A percentile compares a stretch with the other conserved stretches of the same genome.
phyloP scores from a whole-genome alignment of 2,888 invertebrate species.

The Hydroisotoma schaefferi region DNA sequence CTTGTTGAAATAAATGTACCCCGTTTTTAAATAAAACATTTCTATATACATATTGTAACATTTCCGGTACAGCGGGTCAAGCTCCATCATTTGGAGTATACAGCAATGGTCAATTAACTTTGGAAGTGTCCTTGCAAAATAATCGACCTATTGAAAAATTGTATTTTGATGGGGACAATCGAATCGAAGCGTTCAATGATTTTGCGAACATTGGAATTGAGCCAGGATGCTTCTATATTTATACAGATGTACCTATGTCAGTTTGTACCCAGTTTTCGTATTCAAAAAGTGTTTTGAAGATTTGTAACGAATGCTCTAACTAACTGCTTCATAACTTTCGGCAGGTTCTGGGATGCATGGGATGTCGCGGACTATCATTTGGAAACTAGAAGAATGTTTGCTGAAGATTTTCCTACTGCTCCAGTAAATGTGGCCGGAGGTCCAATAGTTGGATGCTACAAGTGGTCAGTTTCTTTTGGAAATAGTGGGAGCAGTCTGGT shows the following conservation, averaged over 20 bases:
- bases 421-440: slow-evolving; percentile 8
- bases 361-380: slow-evolving; percentile 54
- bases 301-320: too few species aligned
- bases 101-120: not conserved
- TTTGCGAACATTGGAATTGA: slow-evolving; percentile 23
- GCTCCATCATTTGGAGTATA: not conserved
- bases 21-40: not conserved
- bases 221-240: slow-evolving; percentile 39
- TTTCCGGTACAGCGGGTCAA: not conserved
- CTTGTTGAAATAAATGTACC: not conserved
- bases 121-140: not conserved
- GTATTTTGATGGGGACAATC: slow-evolving; percentile 5
- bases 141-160: not conserved
- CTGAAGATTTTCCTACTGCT: not conserved
- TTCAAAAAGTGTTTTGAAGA: too few species aligned
- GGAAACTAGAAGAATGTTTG: slow-evolving; percentile 52
- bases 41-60: not conserved
- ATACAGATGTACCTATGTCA: slow-evolving; percentile 28
- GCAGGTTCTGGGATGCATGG: slow-evolving; percentile 42
- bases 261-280: too few species aligned
- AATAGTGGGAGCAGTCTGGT: slow-evolving; percentile 29
- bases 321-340: too few species aligned
- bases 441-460: slow-evolving; percentile 33
- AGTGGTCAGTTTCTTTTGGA: slow-evolving; percentile 32
- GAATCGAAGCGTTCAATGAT: slow-evolving; percentile 24